phyloP scores from a whole-genome alignment of 37 sponge, comb jelly and placozoan species.

The Halichondria panicea region DNA sequence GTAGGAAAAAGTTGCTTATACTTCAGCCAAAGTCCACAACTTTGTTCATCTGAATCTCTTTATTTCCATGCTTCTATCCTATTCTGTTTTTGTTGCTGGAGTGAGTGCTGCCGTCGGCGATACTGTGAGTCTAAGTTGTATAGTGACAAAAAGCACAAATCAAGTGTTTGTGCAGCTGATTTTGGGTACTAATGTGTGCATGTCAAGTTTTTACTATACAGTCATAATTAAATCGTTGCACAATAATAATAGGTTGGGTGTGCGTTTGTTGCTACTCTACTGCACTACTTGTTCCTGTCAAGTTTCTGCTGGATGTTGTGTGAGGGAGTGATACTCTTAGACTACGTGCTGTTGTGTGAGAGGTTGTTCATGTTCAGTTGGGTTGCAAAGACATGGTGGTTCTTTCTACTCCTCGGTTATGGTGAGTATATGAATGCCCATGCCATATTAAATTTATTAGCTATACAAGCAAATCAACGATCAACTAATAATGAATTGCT shows the following conservation, averaged over 20 bases:
- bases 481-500: no score
- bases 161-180: no score
- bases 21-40: neutral
- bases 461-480: no score
- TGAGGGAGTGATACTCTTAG: slow-evolving; percentile 68
- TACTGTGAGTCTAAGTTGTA: neutral
- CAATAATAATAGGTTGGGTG: slow-evolving; percentile 34
- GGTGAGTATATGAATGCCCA: no score
- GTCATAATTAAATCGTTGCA: neutral
- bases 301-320: slow-evolving; percentile 70
- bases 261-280: slow-evolving; percentile 46
- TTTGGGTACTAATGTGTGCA: no score
- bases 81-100: neutral
- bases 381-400: slow-evolving; percentile 47
- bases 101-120: neutral
- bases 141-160: neutral
- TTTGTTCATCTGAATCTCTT: slow-evolving; percentile 20
- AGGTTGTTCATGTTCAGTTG: slow-evolving; percentile 52
- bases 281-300: slow-evolving; percentile 60
- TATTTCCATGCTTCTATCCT: neutral
- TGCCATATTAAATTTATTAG: no score
- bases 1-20: slow-evolving; percentile 8
- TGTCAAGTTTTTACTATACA: neutral
- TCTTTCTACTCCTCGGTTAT: slow-evolving; percentile 54
- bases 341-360: slow-evolving; percentile 58